Base-by-base conservation (phyloP, 1,140 invertebrate species). In the Charaxes varanes region DNA sequence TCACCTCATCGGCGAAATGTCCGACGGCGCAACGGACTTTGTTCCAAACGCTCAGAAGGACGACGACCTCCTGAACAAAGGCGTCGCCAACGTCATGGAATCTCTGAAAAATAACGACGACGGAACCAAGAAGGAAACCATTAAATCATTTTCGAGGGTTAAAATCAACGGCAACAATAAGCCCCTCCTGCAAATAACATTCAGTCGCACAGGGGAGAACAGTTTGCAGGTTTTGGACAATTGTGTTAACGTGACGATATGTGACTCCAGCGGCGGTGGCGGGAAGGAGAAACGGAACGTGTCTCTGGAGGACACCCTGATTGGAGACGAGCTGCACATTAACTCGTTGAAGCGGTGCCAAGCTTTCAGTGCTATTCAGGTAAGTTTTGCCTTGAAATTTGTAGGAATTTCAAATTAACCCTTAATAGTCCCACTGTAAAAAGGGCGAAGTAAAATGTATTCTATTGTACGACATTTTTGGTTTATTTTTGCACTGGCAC, bases 331-430 rank as follows among this genome's bases (percentile, higher is more conserved):
- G 13, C 12, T 53, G 15, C 65, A 74, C 6, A 38, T 56, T 15
- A 73, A 80, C 36, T 60, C 70, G 13, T 55, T 85, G 19, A 85
- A 84, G 41, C 56, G 83, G 11, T 85, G 83, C 55, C 83, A 85
- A 60, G 79, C 83, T 59, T 85, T 84, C 63, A 77, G 64, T 46
- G 78, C 83, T 45, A 67, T 85, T 56, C 80, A 84, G 79, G 83
- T 81, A 23, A 42, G 42, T 16, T 23, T 8, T n/a, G n/a, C n/a
- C n/a, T n/a, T n/a, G n/a, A n/a, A n/a, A n/a, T n/a, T n/a, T n/a
- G n/a, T n/a, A n/a, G n/a, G n/a, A n/a, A n/a, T n/a, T n/a, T n/a
- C n/a, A n/a, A n/a, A n/a, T n/a, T n/a, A n/a, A n/a, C n/a, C n/a
- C n/a, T n/a, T n/a, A n/a, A n/a, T n/a, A n/a, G n/a, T n/a, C n/a